Percentiles rank a stretch among this genome's conserved stretches.
phyloP scores from a whole-genome alignment of 2,797 vertebrate genomes.

The Coregonus sp. region DNA sequence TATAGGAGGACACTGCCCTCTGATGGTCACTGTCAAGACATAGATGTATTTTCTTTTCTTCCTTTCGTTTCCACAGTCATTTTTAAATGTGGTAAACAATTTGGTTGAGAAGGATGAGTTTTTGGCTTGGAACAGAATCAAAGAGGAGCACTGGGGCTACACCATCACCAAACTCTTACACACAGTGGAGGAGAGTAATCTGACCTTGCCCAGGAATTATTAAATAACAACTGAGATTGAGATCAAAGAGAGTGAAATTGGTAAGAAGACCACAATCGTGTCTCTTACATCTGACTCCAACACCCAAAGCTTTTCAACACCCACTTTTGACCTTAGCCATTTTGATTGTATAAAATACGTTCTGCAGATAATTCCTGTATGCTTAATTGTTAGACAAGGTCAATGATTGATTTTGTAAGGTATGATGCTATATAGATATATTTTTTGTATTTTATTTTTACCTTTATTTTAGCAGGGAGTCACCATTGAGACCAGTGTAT shows the following conservation, averaged over 20 bases:
- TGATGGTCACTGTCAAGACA: constrained; percentile 12
- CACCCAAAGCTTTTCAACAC: too few species aligned
- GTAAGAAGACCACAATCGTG: constrained; percentile 71
- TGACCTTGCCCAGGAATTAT: constrained; percentile 79
- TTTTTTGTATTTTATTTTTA: too few species aligned
- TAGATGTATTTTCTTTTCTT: neutral
- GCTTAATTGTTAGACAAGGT: too few species aligned
- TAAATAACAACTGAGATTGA: constrained; percentile 80
- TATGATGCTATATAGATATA: too few species aligned
- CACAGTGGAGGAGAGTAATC: constrained; percentile 76
- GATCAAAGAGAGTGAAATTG: constrained; percentile 83
- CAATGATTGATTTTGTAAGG: too few species aligned
- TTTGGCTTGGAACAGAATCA: constrained; percentile 83
- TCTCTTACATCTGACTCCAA: too few species aligned
- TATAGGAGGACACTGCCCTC: constrained; percentile 23
- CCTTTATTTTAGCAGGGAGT: too few species aligned
- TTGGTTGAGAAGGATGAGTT: constrained; percentile 88
- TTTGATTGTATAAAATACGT: too few species aligned
- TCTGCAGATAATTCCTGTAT: too few species aligned
- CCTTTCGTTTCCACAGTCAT: constrained; percentile 73
- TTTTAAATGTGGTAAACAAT: constrained; percentile 88
- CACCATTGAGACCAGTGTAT: too few species aligned
- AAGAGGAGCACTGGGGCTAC: constrained; percentile 71
- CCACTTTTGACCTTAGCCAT: too few species aligned
- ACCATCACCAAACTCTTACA: constrained; percentile 91